phyloP scores from a whole-genome alignment of 2,797 vertebrate species.

The Coregonus sp. region DNA sequence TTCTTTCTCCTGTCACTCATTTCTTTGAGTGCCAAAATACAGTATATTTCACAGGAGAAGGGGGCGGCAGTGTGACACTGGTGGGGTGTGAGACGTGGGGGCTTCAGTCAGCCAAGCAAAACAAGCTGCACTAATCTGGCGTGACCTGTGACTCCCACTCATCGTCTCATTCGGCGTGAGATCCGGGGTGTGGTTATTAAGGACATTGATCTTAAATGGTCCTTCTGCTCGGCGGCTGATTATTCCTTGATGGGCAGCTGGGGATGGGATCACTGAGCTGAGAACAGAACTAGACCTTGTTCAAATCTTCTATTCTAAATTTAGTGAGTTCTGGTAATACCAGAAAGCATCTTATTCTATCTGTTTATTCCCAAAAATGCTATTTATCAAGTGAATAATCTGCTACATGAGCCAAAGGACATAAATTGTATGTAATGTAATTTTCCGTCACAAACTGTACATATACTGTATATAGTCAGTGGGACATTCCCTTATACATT shows the following conservation, averaged over 20 bases:
- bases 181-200: slow-evolving; percentile 75
- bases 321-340: slow-evolving; percentile 12
- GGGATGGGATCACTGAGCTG: slow-evolving; percentile 42
- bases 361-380: neutral
- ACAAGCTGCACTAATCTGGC: slow-evolving; percentile 69
- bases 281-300: slow-evolving; percentile 21
- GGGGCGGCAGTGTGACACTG: slow-evolving; percentile 58
- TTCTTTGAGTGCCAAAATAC: slow-evolving; percentile 63
- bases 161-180: slow-evolving; percentile 73
- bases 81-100: slow-evolving; percentile 28
- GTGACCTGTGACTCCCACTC: slow-evolving; percentile 66
- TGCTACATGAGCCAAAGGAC: neutral
- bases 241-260: slow-evolving; percentile 64
- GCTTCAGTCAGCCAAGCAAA: slow-evolving; percentile 60
- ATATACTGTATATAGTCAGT: slow-evolving; percentile 9
- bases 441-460: neutral
- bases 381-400: neutral
- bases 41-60: slow-evolving; percentile 56
- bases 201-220: slow-evolving; percentile 76
- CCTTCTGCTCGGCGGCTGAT: slow-evolving; percentile 71
- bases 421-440: neutral
- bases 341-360: neutral
- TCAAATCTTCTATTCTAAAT: slow-evolving; percentile 11
- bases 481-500: slow-evolving; percentile 15
- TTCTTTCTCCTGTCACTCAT: slow-evolving; percentile 51